Conservation (phyloP, 2,113 vertebrate species). For the Cervus canadensis region DNA sequence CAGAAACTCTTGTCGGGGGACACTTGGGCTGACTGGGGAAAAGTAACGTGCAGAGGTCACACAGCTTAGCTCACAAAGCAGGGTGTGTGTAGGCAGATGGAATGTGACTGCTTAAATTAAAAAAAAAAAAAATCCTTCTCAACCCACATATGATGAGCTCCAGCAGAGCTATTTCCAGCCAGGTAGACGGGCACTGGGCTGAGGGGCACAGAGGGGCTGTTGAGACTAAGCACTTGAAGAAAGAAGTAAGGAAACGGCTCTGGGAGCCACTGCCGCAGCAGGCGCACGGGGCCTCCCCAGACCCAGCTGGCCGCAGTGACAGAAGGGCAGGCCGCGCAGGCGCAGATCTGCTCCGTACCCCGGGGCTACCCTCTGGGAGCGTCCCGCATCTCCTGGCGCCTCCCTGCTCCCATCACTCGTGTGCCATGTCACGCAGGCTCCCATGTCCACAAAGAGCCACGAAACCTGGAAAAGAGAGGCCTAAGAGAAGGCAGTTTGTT, state of each 20-base stretch:
- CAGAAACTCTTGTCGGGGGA: background rate
- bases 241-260: background rate
- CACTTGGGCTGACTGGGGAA: background rate
- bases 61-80: conserved; percentile 5
- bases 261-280: background rate
- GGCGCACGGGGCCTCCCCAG: background rate
- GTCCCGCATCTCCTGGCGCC: background rate
- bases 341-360: background rate
- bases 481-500: background rate
- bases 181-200: background rate
- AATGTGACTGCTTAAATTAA: background rate
- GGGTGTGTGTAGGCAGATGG: background rate
- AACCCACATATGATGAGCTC: background rate
- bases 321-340: background rate
- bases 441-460: conserved; percentile 14
- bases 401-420: background rate
- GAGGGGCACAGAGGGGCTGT: background rate
- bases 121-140: background rate
- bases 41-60: background rate
- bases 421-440: background rate
- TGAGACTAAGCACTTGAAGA: background rate
- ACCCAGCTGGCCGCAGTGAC: background rate
- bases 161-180: background rate
- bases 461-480: background rate
- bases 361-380: background rate